Evolutionary conservation across 2,888 invertebrate genomes (phyloP), one percentile per base, ranked within the genome.

Genomic region (Mythimna albipuncta): DNA sequence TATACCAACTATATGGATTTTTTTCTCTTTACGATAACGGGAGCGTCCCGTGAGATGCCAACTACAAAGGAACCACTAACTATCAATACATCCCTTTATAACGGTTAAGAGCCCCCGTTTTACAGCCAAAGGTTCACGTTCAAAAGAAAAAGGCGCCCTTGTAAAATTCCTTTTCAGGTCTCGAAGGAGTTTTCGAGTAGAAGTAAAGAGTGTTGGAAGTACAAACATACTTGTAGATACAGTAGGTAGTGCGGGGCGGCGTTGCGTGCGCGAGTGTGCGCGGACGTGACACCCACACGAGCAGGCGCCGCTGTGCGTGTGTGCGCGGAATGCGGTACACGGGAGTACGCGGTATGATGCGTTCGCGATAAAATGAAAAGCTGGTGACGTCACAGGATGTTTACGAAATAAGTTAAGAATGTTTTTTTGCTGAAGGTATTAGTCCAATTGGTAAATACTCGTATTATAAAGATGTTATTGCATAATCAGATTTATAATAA

Each of bases 121-220:
- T 92, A 93, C 93, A 92, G 86, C 89, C 89, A 89, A 93, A 93
- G 92, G 94, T 93, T 83, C 85, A 75, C 69, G 58, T 93, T 93
- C 91, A 93, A 94, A 94, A 93, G 93, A 92, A 93, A 85, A 93
- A 91, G 89, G 88, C 91, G 93, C 93, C 93, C 94, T 94, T 94
- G 94, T 93, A 92, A 95, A 94, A 93, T 92, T 93, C 91, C 76
- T 93, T 94, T 94, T 94, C 93, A 93, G 93, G 93, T 95, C 95
- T 94, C 95, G 69, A 84, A 92, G 94, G 95, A 94, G 92, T 94
- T 93, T 91, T 88, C 84, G 77, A 86, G 87, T 86, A 78, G 79
- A 85, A 87, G 85, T 83, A 88, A 90, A 89, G 86, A 84, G 87
- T 87, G 85, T 81, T 85, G 80, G 82, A 80, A 89, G 75, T 67